A percentile compares a stretch with the other conserved stretches of the same genome.
Conservation (phyloP, 2,797 vertebrate genomes). For the Pseudomugil gertrudae region DNA sequence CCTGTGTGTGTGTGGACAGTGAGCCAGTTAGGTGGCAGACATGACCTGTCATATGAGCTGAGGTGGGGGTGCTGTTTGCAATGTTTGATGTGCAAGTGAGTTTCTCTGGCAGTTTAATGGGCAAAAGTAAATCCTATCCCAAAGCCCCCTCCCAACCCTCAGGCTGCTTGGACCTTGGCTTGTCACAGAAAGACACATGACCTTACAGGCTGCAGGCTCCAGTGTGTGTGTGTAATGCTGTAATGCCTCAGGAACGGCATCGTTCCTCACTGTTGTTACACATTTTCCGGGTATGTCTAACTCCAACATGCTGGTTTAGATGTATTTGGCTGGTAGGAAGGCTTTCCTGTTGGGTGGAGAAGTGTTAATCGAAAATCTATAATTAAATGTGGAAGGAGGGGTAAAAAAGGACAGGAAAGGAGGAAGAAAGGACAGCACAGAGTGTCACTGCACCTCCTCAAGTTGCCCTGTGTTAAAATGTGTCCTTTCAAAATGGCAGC, state of each 20-base stretch:
- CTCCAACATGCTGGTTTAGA: slow-evolving; percentile 8
- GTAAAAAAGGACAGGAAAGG: too few relatives aligned
- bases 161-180: slow-evolving; percentile 46
- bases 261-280: slow-evolving; percentile 41
- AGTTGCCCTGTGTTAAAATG: slow-evolving; percentile 40
- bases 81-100: slow-evolving; percentile 49
- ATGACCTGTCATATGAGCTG: slow-evolving; percentile 53
- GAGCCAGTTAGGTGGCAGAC: slow-evolving; percentile 42
- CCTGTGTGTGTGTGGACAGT: slow-evolving; percentile 11
- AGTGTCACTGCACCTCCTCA: slow-evolving; percentile 32
- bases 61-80: slow-evolving; percentile 9
- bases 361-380: slow-evolving; percentile 29
- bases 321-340: slow-evolving; percentile 6
- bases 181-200: slow-evolving; percentile 65
- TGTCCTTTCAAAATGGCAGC: slow-evolving; percentile 69
- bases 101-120: slow-evolving; percentile 51
- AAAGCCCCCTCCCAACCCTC: neutral
- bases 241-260: slow-evolving; percentile 29
- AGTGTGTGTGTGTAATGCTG: slow-evolving; percentile 34
- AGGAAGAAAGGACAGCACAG: neutral
- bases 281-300: slow-evolving; percentile 34
- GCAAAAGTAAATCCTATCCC: slow-evolving; percentile 40
- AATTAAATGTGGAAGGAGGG: slow-evolving; percentile 8
- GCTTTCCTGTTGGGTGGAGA: slow-evolving; percentile 1
- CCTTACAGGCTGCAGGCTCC: slow-evolving; percentile 49